These are phyloP conservation scores for Meloidogyne chitwoodi DNA, from an alignment of 1,140 invertebrate species.

Conservation along the genomic window DNA sequence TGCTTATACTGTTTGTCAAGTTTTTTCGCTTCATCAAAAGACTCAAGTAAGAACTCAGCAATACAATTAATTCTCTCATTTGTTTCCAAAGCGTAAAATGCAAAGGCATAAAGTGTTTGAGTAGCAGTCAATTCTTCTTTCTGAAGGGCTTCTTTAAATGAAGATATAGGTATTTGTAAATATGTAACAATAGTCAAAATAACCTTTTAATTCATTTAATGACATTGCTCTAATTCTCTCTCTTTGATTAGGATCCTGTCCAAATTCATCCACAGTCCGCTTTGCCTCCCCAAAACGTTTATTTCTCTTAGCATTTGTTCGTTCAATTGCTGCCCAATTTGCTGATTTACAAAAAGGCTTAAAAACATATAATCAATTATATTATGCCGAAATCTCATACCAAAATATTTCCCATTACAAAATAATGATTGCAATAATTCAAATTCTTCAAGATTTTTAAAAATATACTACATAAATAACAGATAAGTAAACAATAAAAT, in stretches of 20 bases:
- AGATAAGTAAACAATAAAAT: no score
- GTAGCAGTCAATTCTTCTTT: slow-evolving; percentile 21
- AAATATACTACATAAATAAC: background rate
- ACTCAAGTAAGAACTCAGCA: slow-evolving; percentile 34
- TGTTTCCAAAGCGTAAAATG: slow-evolving; percentile 37
- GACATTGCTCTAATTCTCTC: slow-evolving; percentile 34
- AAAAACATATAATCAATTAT: background rate
- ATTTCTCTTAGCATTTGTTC: background rate
- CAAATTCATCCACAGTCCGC: background rate
- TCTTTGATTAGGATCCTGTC: slow-evolving; percentile 20
- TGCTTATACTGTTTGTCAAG: slow-evolving; percentile 28
- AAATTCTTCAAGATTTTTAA: background rate
- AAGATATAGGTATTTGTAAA: slow-evolving; percentile 10
- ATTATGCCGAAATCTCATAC: background rate
- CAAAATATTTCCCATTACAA: slow-evolving; percentile 14
- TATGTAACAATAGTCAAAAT: background rate
- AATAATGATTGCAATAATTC: background rate
- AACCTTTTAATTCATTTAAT: slow-evolving; percentile 38
- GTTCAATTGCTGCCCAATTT: slow-evolving; percentile 3
- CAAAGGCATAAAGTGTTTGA: slow-evolving; percentile 32
- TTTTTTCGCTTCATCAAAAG: slow-evolving; percentile 35
- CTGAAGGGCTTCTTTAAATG: slow-evolving; percentile 37
- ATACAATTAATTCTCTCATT: slow-evolving; percentile 40
- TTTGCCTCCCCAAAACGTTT: background rate
- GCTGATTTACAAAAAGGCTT: background rate